A percentile compares a stretch with the other conserved stretches of the same genome.
Evolutionary conservation across 1,140 invertebrate species (phyloP).

Genomic region (Heliconius eleuchia): DNA sequence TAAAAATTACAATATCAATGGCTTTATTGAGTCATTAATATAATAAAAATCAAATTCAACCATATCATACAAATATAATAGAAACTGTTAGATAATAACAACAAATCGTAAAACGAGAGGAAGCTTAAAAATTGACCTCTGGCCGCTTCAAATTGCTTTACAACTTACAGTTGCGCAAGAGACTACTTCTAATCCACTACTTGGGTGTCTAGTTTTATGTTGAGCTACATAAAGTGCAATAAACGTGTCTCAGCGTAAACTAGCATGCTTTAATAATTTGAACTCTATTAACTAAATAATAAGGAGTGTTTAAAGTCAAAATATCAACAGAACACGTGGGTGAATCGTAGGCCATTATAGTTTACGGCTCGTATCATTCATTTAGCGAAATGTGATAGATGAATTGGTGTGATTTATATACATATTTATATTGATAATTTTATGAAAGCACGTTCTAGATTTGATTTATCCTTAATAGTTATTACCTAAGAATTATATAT

Average conservation of each 20-base stretch:
- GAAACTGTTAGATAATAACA: slow-evolving; percentile 45
- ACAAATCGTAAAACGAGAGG: slow-evolving; percentile 58
- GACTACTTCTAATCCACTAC: slow-evolving; percentile 55
- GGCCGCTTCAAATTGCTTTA: slow-evolving; percentile 52
- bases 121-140: slow-evolving; percentile 61
- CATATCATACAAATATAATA: slow-evolving; percentile 32
- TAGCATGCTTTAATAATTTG: slow-evolving; percentile 39
- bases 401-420: slow-evolving; percentile 52
- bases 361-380: slow-evolving; percentile 62
- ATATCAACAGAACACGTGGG: slow-evolving; percentile 51
- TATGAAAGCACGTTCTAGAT: not conserved
- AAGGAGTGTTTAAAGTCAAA: slow-evolving; percentile 25
- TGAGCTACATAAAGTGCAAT: slow-evolving; percentile 55
- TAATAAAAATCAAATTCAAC: slow-evolving; percentile 32
- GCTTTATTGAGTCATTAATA: not conserved
- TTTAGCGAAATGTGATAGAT: slow-evolving; percentile 60
- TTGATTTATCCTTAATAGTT: not conserved
- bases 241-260: slow-evolving; percentile 47
- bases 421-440: slow-evolving; percentile 34
- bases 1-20: slow-evolving; percentile 1
- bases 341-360: slow-evolving; percentile 54
- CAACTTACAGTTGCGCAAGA: slow-evolving; percentile 56
- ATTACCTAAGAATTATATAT: not conserved
- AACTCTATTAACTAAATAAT: slow-evolving; percentile 41
- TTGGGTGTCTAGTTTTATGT: slow-evolving; percentile 70